A percentile compares a stretch with the other conserved stretches of the same genome.
phyloP scores from a whole-genome alignment of 2,888 invertebrate species.

The Drosophila falleni region DNA sequence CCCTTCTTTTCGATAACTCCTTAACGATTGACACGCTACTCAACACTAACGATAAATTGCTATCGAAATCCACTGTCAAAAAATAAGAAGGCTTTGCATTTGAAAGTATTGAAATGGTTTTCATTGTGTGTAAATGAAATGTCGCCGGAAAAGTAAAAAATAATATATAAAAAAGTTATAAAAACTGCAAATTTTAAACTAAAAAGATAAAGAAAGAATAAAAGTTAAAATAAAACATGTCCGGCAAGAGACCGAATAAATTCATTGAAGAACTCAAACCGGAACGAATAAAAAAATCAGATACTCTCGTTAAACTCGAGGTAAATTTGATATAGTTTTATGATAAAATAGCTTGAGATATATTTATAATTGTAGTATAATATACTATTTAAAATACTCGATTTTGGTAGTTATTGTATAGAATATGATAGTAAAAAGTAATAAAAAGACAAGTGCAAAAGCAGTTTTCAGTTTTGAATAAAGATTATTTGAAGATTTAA shows the following conservation, averaged over 20 bases:
- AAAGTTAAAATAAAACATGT: neutral
- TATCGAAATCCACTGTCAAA: constrained; percentile 18
- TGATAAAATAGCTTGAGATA: neutral
- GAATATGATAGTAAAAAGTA: neutral
- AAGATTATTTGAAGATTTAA: no score
- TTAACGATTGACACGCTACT: neutral
- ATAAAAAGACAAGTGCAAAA: neutral
- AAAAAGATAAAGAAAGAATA: neutral
- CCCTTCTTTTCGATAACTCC: neutral
- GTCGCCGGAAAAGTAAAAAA: neutral
- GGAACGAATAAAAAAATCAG: neutral
- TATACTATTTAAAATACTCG: neutral
- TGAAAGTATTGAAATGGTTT: neutral
- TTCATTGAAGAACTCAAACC: neutral
- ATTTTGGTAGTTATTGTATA: neutral
- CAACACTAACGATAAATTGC: constrained; percentile 1
- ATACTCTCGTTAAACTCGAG: neutral
- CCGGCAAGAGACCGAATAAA: neutral
- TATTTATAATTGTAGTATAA: neutral
- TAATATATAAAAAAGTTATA: neutral
- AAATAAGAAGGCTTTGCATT: neutral
- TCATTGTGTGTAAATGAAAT: neutral
- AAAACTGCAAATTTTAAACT: neutral
- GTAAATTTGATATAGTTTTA: neutral
- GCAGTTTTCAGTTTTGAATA: neutral